Evolutionary conservation across 2,113 vertebrate genomes (phyloP), one percentile per base, ranked within the genome.

Genomic region (Oenanthe melanoleuca): DNA sequence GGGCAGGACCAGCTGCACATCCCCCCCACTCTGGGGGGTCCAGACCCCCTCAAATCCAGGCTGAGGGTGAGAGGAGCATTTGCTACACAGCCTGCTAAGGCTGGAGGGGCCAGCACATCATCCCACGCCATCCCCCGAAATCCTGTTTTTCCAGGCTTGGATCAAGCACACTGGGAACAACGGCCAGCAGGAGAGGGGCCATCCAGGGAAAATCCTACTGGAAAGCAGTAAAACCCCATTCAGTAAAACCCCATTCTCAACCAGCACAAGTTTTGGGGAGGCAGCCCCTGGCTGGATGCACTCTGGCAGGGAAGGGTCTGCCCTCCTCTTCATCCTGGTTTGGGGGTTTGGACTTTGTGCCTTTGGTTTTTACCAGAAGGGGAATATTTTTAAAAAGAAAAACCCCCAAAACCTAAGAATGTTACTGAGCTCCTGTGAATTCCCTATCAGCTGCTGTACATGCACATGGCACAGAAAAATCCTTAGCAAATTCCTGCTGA

Each of bases 161-260:
- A 37, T 79, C 61, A 57, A 90, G 56, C 61, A 60, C 16, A 65
- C 16, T 1, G 1, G 37, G 75, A 88, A 77, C 0, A 3, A 57
- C 0, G 0, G 18, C 12, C 1, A 0, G 61, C 65, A 85, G 66
- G 26, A 86, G 21, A 0, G 0, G n/a, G 24, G 37, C 24, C 2
- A 1, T 29, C 49, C n/a, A 49, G 50, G 56, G 37, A 64, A 92
- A 89, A 92, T 42, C 64, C 66, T 40, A 10, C 59, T 50, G n/a
- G 31, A 53, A 77, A 91, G 26, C 52, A 52, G 26, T 44, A 63
- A 47, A 89, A 47, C 20, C 16, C 17, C 26, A 40, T 12, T 67
- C 69, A 57, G 18, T 31, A 50, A 42, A 91, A 59, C 9, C 18
- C 15, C 31, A 12, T 49, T 56, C 31, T 42, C 29, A 33, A 56